Percentiles rank a stretch among this genome's conserved stretches.
These are phyloP conservation scores for Smithornis capensis DNA, from an alignment of 2,113 vertebrate species.

Conservation along the genomic window DNA sequence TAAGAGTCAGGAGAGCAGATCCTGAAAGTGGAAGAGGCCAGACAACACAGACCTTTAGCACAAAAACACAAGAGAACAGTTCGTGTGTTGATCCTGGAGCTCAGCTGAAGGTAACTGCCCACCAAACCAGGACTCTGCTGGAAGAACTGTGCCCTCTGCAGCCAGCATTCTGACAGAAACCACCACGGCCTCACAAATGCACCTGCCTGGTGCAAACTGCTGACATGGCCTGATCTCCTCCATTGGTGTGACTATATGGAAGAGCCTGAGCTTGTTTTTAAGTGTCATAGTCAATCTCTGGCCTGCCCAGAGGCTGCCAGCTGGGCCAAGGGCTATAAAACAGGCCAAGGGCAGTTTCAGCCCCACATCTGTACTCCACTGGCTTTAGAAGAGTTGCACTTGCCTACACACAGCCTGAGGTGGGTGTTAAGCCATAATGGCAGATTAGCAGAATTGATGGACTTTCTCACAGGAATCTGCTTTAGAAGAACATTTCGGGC, in stretches of 20 bases:
- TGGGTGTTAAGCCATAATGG: accelerated
- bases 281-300: accelerated
- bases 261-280: background rate
- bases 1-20: background rate
- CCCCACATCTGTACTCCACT: background rate
- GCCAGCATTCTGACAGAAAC: background rate
- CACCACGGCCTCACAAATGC: background rate
- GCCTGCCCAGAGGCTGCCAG: background rate
- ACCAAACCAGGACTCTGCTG: background rate
- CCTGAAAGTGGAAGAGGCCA: background rate
- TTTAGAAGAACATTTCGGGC: background rate
- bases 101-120: background rate
- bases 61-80: accelerated
- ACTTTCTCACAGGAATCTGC: background rate
- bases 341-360: background rate
- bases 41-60: background rate
- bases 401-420: background rate
- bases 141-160: background rate
- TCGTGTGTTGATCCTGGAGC: background rate
- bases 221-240: background rate
- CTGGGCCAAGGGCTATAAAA: background rate
- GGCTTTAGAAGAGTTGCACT: background rate
- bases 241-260: too few relatives aligned
- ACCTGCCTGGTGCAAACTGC: background rate
- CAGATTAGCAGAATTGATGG: background rate